Base-by-base conservation (phyloP, 1,140 invertebrate genomes). In the Drosophila ogumai region DNA sequence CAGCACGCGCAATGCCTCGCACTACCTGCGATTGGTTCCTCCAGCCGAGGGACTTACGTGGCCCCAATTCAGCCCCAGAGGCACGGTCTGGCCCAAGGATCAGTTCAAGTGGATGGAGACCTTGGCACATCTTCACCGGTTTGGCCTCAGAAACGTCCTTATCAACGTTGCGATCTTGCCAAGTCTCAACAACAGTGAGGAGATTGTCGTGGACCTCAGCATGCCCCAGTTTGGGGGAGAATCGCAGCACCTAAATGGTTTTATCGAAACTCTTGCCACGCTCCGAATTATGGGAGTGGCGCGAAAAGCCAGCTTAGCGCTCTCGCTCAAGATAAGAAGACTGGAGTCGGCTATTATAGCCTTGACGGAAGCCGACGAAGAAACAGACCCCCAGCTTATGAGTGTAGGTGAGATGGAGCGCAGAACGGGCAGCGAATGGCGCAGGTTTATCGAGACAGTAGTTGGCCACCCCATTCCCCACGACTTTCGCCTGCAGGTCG, bases 101-200 rank as follows among this genome's bases (percentile, higher is more conserved):
- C 57, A 75, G 6, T 92, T 92, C 19, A 52, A 79, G 9, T 92
- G 91, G 91, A 32, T 90, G 46, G 55, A 81, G 4, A 90, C 88
- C 1, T 28, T 92, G 75, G 91, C 72, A 0, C 49, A 60, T 3
- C 58, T 92, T 19, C 76, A 73, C 7, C 71, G 65, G 5, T 92
- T 74, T 17, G 81, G 91, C 2, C n/a, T 92, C 8, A 59, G 43
- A 6, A 80, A 85, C n/a, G 65, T 77, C 0, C 12, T 92, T 1
- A 46, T 92, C 4, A 22, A 34, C 6, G 17, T 69, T 0, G 0
- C 43, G 0, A 22, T 75, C 0, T 3, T 7, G 2, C 67, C 55
- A 3, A 38, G 57, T 6, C 2, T 17, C 0, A 0, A 38, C 0
- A 75, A 92, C 40, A 72, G 73, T 3, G 59, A 22, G n/a, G 34